Conservation (phyloP, 2,113 vertebrate genomes). For the Rhinoderma darwinii region DNA sequence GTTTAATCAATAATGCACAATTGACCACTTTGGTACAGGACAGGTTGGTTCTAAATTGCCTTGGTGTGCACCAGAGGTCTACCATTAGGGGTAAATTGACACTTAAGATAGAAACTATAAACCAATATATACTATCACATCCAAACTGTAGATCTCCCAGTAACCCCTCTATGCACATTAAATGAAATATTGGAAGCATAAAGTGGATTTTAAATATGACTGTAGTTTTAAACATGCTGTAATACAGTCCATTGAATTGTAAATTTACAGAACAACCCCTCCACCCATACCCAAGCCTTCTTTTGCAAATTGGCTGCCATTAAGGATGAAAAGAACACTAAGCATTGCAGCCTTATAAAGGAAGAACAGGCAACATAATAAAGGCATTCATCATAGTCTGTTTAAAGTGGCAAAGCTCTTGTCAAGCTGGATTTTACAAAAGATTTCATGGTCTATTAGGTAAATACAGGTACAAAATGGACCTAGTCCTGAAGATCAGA, state of each 20-base stretch:
- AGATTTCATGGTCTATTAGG: slow-evolving; percentile 81
- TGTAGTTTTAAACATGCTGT: slow-evolving; percentile 32
- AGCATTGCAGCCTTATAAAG: slow-evolving; percentile 69
- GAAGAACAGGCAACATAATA: slow-evolving; percentile 66
- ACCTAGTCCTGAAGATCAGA: slow-evolving; percentile 72
- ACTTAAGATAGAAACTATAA: slow-evolving; percentile 24
- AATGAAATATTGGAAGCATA: slow-evolving; percentile 21
- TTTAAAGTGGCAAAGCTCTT: slow-evolving; percentile 65
- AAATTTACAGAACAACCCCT: slow-evolving; percentile 63
- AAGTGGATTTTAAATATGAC: slow-evolving; percentile 20
- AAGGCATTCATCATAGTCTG: slow-evolving; percentile 75
- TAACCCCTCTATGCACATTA: slow-evolving; percentile 3
- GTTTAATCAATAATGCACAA: slow-evolving; percentile 58
- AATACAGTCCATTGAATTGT: slow-evolving; percentile 60
- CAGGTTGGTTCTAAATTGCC: slow-evolving; percentile 31
- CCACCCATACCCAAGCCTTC: slow-evolving; percentile 16
- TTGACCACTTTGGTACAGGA: slow-evolving; percentile 50
- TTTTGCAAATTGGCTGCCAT: slow-evolving; percentile 65
- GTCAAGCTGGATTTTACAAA: slow-evolving; percentile 69
- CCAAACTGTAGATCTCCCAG: not conserved
- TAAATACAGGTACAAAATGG: slow-evolving; percentile 77
- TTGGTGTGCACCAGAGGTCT: slow-evolving; percentile 13
- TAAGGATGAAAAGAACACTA: slow-evolving; percentile 66
- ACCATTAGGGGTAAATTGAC: slow-evolving; percentile 44
- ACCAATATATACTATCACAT: slow-evolving; percentile 20